Base-by-base conservation (phyloP, 1,140 invertebrate species). In the Drosophila erecta region DNA sequence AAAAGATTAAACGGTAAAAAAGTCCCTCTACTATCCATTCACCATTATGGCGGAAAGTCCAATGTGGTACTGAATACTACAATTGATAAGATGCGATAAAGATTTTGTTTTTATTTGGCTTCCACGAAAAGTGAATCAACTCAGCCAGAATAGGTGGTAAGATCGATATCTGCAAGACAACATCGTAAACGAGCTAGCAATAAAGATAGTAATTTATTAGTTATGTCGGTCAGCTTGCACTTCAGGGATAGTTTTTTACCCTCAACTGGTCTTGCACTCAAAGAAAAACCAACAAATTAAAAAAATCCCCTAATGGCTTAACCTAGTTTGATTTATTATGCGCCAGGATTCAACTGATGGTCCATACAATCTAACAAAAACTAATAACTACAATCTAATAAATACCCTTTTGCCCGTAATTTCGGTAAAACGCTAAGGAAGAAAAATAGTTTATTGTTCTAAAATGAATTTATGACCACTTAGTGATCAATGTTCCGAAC, bases 41-140 rank as follows among this genome's bases (percentile, higher is more conserved):
- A 35, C 0, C 14, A 41, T 14, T 4, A 33, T 12, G 38, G n/a
- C 17, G 11, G 3, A 24, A 64, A 50, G 64, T 66, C 44, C 64
- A 30, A 7, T 4, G 3, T 10, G 24, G 8, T 17, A 22, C 10
- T 49, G 7, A 10, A n/a, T 33, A 49, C 7, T n/a, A 30, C 22
- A 14, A 64, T 22, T 17, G 12, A 37, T 47, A 10, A 20, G 11
- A 49, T 37, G 8, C 15, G 58, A 64, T 49, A 66, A 66, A 33
- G 4, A 20, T 17, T 22, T 15, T 14, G 33, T 15, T 11, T 22
- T 11, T 3, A 12, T 30, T 20, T 24, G 15, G n/a, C 15, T 40
- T 24, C 22, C 14, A 12, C 10, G 38, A 58, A 27, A 30, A 22
- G 20, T 58, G 53, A 61, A 22, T 58, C 35, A 61, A 30, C 27